Base-by-base conservation (phyloP, 2,888 invertebrate species). In the Coremacera marginata region DNA sequence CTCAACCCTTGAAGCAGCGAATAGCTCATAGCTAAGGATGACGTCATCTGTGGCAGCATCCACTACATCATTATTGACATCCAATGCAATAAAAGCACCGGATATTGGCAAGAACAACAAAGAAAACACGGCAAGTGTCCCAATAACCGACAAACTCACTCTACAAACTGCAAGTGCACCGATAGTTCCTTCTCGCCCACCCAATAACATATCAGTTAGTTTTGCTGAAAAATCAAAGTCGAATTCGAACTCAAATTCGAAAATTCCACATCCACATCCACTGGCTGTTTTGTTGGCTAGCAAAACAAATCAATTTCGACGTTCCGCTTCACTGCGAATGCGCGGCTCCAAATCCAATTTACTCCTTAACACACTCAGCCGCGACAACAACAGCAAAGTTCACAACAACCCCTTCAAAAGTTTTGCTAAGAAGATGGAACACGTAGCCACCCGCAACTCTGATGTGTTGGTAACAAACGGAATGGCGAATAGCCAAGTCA, bases 261-360 rank as follows among this genome's bases (percentile, higher is more conserved):
- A 84, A 77, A 82, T 83, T 81, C 85, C 84, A 31, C 55, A 72
- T 49, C 83, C 83, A 65, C 79, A 82, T 72, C 83, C 83, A 31
- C 80, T 83, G 19, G 80, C 83, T 71, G 82, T 82, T 44, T 83
- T 80, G 9, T 67, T 70, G 37, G 75, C 72, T 65, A 77, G 76
- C 70, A 81, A 82, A 22, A 76, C 78, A 72, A 83, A 85, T 82
- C 82, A 89, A 85, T 91, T 94, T 88, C 92, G 92, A 81, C 93
- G 93, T 87, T 91, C 93, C 83, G 90, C 91, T 77, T 93, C 94
- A 88, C 88, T 93, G 92, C 93, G 94, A 86, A 87, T 94, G 92
- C 93, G 93, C 89, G 93, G 92, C 85, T 92, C 85, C 75, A 86
- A 88, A 80, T 92, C 90, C 83, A 84, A 84, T 80, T 82, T 87